Base-by-base conservation (phyloP, 2,113 vertebrate genomes). In the Calcarius ornatus region DNA sequence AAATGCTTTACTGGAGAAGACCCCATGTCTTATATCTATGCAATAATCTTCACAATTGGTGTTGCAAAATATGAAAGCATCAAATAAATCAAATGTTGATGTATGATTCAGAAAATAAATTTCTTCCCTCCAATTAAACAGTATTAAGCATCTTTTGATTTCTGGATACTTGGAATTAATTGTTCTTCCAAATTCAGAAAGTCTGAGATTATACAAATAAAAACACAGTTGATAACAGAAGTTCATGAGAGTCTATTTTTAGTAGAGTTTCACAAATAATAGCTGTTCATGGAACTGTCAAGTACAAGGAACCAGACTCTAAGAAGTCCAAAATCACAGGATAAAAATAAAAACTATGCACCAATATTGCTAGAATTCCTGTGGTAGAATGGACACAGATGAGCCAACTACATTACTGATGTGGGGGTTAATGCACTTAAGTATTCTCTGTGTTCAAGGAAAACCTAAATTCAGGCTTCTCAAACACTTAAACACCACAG, bases 21-120 rank as follows among this genome's bases (percentile, higher is more conserved):
- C 1, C 0, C 5, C 6, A 30, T 23, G 17, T 53, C n/a, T 66
- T 81, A 1, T 7, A 81, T n/a, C n/a, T 48, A 33, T 6, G 28
- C 11, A 86, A 42, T 6, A 38, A 57, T 21, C 30, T 59, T 60
- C 35, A 56, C 6, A 33, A 20, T 1, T 37, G 15, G 18, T 47
- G 9, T 7, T 35, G 27, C 85, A 93, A 91, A 93, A 75, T 8
- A 71, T 5, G 53, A 78, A 89, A 27, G 13, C 11, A 31, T 10
- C 21, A 43, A 75, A 76, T 35, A 38, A 64, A 66, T 21, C 53
- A 75, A 71, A 64, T 31, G 22, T 8, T 79, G 8, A 11, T 27
- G 47, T 6, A 57, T 28, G 13, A 86, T 37, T 80, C 43, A 82
- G 50, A 80, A 95, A 65, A 86, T 11, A 8, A 4, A 50, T 37